These are phyloP conservation scores for Parauchenoglanis ngamensis DNA, from an alignment of 2,797 vertebrate species.

Conservation along the genomic window DNA sequence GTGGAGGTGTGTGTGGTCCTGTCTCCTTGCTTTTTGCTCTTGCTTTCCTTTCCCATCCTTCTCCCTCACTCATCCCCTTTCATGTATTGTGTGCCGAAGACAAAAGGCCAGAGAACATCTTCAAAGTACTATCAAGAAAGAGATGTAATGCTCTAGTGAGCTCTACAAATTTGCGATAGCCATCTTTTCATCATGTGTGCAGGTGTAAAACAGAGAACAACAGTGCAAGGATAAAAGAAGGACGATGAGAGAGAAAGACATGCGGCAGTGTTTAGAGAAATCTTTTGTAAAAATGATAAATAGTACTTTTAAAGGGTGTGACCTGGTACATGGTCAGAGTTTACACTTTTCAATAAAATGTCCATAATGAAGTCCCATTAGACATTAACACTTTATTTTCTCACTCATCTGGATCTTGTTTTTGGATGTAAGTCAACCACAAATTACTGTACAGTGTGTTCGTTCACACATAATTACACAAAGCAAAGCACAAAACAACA, in stretches of 20 bases:
- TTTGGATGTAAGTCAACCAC: conserved; percentile 4
- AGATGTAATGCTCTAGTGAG: conserved; percentile 55
- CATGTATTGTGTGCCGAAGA: conserved; percentile 54
- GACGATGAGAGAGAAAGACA: neutral
- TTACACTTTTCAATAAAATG: neutral
- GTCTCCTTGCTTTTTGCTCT: conserved; percentile 10
- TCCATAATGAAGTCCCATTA: conserved; percentile 55
- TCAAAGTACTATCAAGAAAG: conserved; percentile 62
- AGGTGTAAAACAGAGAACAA: conserved; percentile 63
- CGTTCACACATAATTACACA: neutral
- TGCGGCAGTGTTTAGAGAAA: neutral
- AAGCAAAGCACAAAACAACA: neutral
- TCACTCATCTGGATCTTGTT: too few relatives aligned
- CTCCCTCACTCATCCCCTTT: conserved; percentile 58
- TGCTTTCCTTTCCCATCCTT: conserved; percentile 21
- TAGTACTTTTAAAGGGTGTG: neutral
- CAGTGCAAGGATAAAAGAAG: conserved; percentile 31
- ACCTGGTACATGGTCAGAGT: neutral
- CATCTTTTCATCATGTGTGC: conserved; percentile 62
- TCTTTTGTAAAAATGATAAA: conserved; percentile 12
- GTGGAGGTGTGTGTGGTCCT: conserved; percentile 65
- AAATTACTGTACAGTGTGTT: neutral
- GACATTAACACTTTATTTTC: conserved; percentile 57
- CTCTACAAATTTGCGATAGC: conserved; percentile 60
- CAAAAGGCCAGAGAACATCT: conserved; percentile 53